These are phyloP conservation scores for Enteromius fasciolatus DNA, from an alignment of 2,797 vertebrate genomes.

Conservation along the genomic window DNA sequence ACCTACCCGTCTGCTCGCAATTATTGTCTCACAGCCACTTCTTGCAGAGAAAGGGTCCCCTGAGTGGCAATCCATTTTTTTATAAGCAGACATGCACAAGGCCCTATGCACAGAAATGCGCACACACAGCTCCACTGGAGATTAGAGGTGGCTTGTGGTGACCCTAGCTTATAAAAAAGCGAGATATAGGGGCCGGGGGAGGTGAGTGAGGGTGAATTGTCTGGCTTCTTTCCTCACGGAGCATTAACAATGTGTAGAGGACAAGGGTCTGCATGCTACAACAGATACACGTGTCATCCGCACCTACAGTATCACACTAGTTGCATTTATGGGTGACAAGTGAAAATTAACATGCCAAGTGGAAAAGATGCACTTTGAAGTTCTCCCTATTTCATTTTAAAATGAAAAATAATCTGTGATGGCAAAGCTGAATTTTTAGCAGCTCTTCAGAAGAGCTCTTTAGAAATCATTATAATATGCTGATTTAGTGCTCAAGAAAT, in stretches of 20 bases:
- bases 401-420: background rate
- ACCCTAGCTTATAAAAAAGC: constrained; percentile 66
- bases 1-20: constrained; percentile 65
- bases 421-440: background rate
- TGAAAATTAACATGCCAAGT: background rate
- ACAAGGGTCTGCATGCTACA: background rate
- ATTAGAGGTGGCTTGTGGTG: constrained; percentile 68
- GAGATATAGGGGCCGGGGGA: constrained; percentile 48
- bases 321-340: background rate
- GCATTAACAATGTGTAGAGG: background rate
- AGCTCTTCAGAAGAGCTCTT: background rate
- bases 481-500: background rate
- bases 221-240: constrained; percentile 61
- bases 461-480: background rate
- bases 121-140: constrained; percentile 57
- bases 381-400: background rate
- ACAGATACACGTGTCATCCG: constrained; percentile 25
- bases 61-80: constrained; percentile 67
- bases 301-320: background rate
- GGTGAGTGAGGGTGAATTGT: constrained; percentile 54
- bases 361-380: background rate
- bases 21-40: constrained; percentile 71
- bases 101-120: constrained; percentile 37
- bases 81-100: constrained; percentile 55
- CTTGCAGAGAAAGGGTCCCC: constrained; percentile 63